These are phyloP conservation scores for Bos javanicus DNA, from an alignment of 2,113 vertebrate genomes.

Conservation along the genomic window DNA sequence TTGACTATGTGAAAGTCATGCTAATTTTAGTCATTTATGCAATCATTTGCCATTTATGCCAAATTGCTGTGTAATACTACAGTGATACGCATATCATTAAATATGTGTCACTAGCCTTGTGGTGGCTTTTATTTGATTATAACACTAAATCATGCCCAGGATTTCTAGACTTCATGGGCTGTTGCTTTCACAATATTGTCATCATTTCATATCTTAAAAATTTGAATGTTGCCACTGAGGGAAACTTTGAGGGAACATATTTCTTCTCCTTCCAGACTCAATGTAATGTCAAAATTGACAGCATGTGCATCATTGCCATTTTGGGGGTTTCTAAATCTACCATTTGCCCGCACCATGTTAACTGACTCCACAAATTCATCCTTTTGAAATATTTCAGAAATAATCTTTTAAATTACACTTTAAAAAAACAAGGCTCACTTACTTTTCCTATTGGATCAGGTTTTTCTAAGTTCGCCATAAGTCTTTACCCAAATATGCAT, in stretches of 20 bases:
- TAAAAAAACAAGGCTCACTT: background rate
- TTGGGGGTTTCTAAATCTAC: background rate
- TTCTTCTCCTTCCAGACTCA: background rate
- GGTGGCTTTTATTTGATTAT: background rate
- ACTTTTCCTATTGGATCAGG: background rate
- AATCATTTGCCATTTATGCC: constrained; percentile 46
- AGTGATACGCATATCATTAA: constrained; percentile 17
- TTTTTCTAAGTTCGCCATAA: background rate
- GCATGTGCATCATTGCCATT: background rate
- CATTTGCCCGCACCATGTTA: background rate
- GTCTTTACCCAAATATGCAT: background rate
- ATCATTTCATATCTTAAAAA: background rate
- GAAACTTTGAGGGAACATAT: background rate
- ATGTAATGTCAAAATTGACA: background rate
- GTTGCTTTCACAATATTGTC: background rate
- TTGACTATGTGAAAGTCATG: constrained; percentile 19
- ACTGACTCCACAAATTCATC: background rate
- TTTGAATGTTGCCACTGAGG: background rate
- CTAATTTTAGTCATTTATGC: constrained; percentile 41
- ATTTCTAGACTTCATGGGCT: background rate
- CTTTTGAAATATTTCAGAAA: background rate
- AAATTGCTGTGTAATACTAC: background rate
- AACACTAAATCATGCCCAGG: background rate
- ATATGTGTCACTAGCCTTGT: background rate
- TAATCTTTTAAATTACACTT: background rate